phyloP scores from a whole-genome alignment of 2,888 invertebrate species.

The Epsilonema sp. region DNA sequence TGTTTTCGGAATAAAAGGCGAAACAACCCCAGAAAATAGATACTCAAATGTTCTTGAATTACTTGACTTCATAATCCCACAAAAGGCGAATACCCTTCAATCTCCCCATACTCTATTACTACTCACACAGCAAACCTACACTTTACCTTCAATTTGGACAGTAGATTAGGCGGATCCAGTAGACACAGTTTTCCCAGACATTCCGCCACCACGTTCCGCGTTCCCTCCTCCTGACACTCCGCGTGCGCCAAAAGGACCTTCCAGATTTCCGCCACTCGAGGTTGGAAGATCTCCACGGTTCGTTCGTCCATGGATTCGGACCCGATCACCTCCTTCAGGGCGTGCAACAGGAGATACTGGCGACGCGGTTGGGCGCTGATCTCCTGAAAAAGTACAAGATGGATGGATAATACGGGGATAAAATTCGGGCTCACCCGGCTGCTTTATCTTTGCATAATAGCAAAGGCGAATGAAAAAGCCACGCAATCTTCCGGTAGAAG shows the following conservation, averaged over 20 bases:
- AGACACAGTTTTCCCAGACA: constrained; percentile 85
- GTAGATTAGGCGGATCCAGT: constrained; percentile 63
- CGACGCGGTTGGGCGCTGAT: constrained; percentile 80
- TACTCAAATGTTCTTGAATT: too few species aligned
- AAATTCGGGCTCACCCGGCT: too few species aligned
- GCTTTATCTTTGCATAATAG: too few species aligned
- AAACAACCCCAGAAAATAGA: too few species aligned
- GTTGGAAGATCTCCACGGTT: constrained; percentile 11
- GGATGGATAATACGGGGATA: too few species aligned
- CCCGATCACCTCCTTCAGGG: constrained; percentile 56
- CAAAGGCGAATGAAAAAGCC: too few species aligned
- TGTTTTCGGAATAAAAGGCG: too few species aligned
- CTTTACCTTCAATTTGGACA: constrained; percentile 68
- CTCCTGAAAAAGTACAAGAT: constrained; percentile 60
- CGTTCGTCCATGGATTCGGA: constrained; percentile 9
- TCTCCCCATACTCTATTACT: too few species aligned
- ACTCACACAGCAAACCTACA: constrained; percentile 49
- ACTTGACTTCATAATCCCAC: too few species aligned
- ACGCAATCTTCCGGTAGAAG: too few species aligned
- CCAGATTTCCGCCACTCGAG: constrained; percentile 21
- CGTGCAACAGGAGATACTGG: constrained; percentile 85
- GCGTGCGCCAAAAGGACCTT: constrained; percentile 70
- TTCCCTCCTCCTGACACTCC: constrained; percentile 90
- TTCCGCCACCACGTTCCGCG: constrained; percentile 93
- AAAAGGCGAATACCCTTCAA: too few species aligned